These are phyloP conservation scores for Panthera leo DNA, from an alignment of 2,113 vertebrate genomes.

Conservation along the genomic window DNA sequence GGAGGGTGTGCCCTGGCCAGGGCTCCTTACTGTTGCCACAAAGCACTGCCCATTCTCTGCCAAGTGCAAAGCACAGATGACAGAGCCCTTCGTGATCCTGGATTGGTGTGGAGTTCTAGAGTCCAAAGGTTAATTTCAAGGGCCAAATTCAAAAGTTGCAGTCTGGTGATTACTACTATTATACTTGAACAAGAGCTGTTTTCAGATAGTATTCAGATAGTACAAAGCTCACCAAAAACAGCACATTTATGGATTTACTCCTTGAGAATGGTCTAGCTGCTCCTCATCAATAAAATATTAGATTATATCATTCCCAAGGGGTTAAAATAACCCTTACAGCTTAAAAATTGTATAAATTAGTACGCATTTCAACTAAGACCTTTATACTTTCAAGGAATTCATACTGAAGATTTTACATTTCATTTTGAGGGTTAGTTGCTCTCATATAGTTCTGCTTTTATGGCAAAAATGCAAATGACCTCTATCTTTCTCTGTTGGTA, in stretches of 20 bases:
- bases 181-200: neutral
- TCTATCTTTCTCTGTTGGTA: neutral
- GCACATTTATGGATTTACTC: neutral
- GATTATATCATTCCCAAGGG: neutral
- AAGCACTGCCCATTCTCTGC: neutral
- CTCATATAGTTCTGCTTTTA: neutral
- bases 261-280: neutral
- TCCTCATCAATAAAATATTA: constrained; percentile 1
- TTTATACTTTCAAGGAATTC: neutral
- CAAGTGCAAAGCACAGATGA: neutral
- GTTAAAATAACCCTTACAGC: constrained; percentile 20
- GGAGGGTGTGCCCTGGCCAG: neutral
- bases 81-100: neutral
- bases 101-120: neutral
- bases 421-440: neutral
- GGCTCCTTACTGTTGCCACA: neutral
- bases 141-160: neutral
- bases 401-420: neutral
- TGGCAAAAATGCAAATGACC: neutral
- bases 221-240: constrained; percentile 17
- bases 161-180: neutral
- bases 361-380: neutral
- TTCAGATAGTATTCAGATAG: constrained; percentile 21
- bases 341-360: constrained; percentile 25
- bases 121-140: neutral